phyloP scores from a whole-genome alignment of 2,797 vertebrate species.

The Malurus leucopterus region DNA sequence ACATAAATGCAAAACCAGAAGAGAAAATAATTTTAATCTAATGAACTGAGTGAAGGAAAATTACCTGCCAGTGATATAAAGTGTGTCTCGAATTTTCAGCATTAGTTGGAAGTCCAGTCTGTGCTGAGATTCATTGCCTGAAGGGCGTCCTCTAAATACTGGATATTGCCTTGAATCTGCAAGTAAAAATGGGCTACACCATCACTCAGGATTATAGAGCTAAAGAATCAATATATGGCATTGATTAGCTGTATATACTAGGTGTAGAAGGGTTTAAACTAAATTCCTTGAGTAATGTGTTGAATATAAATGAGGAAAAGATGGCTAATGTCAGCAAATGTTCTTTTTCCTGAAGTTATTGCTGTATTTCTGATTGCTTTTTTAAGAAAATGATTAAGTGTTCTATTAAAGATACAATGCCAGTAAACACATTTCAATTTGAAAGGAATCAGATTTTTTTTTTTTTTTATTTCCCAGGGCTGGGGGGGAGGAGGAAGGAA shows the following conservation, averaged over 20 bases:
- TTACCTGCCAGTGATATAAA: constrained; percentile 99
- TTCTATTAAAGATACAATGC: constrained; percentile 48
- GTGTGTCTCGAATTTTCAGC: constrained; percentile 97
- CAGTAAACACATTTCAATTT: constrained; percentile 34
- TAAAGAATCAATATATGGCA: constrained; percentile 75
- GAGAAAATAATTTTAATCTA: constrained; percentile 77
- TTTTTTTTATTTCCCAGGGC: not conserved
- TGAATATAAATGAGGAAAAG: constrained; percentile 80
- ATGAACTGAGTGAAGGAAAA: constrained; percentile 77
- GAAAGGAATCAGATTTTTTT: not conserved
- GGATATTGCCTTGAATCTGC: constrained; percentile 96
- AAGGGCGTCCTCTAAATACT: constrained; percentile 96
- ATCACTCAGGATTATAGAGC: constrained; percentile 78
- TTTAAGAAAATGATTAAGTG: constrained; percentile 53
- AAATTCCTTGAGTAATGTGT: constrained; percentile 77
- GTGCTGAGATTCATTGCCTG: constrained; percentile 97
- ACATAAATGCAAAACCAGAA: constrained; percentile 69
- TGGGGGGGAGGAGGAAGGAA: not conserved
- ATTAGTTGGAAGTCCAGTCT: constrained; percentile 99
- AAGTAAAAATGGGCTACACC: constrained; percentile 75
- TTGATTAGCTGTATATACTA: constrained; percentile 81
- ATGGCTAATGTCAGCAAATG: constrained; percentile 68
- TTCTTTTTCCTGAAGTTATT: constrained; percentile 66
- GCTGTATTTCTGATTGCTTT: constrained; percentile 49
- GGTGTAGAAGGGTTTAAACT: constrained; percentile 79